Evolutionary conservation across 2,888 invertebrate genomes (phyloP).

Genomic region (Cinara cedri): DNA sequence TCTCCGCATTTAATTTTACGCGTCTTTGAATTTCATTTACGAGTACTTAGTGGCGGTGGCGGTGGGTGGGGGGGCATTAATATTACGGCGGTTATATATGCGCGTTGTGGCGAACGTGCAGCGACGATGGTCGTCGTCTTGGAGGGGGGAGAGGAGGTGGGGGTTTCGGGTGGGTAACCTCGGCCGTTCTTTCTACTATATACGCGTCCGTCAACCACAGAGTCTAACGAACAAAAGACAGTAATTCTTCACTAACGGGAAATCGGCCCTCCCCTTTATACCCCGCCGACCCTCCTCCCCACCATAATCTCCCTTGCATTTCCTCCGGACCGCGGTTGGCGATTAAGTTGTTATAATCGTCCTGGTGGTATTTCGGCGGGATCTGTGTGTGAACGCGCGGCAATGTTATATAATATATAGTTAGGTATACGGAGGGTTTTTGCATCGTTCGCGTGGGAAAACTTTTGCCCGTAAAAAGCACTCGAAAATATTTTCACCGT

Average conservation of each 20-base stretch:
- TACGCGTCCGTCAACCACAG: conserved; percentile 53
- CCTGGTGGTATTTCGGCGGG: not conserved
- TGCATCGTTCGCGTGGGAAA: conserved; percentile 24
- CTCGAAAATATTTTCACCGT: conserved; percentile 51
- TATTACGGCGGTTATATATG: not conserved
- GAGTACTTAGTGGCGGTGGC: conserved; percentile 1
- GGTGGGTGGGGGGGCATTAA: not conserved
- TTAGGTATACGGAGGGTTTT: not conserved
- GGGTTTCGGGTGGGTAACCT: not conserved
- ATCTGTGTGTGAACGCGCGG: not conserved
- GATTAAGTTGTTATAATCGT: conserved; percentile 54
- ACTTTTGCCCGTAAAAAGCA: conserved; percentile 46
- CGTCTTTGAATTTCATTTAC: conserved; percentile 52
- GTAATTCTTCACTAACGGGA: conserved; percentile 54
- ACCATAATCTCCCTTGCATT: not conserved
- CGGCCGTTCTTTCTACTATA: conserved; percentile 19
- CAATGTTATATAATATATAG: not conserved
- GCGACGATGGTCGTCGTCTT: not conserved
- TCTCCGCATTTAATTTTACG: conserved; percentile 47
- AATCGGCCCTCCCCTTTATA: not conserved
- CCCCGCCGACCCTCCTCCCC: not conserved
- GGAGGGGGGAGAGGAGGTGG: not conserved
- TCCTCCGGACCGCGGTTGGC: not conserved
- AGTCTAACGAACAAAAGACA: conserved; percentile 48
- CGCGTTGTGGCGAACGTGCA: not conserved